phyloP scores from a whole-genome alignment of 2,797 vertebrate genomes.

The Phataginus tetradactyla region DNA sequence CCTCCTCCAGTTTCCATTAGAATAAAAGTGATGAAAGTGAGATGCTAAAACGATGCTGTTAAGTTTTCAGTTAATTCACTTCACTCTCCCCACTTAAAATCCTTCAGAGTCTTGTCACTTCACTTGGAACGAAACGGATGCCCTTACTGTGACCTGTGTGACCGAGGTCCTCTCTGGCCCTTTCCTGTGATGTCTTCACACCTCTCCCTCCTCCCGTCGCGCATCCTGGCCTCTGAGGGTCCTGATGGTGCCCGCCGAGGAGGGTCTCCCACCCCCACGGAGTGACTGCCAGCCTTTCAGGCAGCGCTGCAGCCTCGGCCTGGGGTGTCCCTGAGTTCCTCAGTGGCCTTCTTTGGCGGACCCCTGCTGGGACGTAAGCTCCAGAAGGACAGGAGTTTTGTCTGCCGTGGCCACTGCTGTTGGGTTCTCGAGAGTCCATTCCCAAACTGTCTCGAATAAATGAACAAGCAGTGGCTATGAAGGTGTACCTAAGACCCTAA shows the following conservation, averaged over 20 bases:
- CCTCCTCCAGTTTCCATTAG: neutral
- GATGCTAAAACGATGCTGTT: neutral
- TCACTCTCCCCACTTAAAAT: neutral
- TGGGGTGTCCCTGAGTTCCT: too few species aligned
- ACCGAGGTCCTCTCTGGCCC: too few species aligned
- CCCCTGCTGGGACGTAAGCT: neutral
- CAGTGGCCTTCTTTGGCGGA: fast-evolving
- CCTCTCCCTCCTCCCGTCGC: fast-evolving
- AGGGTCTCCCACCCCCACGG: fast-evolving
- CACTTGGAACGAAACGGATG: neutral
- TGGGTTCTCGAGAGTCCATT: neutral
- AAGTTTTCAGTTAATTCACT: neutral
- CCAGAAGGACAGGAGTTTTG: neutral
- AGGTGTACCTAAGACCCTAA: neutral
- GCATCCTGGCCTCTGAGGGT: too few species aligned
- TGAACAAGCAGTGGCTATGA: neutral
- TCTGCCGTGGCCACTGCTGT: neutral
- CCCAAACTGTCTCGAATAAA: neutral
- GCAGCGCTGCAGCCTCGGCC: too few species aligned
- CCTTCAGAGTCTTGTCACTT: neutral
- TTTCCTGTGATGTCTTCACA: fast-evolving
- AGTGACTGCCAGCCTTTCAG: neutral
- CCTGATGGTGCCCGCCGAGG: too few species aligned
- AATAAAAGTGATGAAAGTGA: neutral
- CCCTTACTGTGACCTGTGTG: too few species aligned